Base-by-base conservation (phyloP, 2,888 invertebrate genomes). In the Crepidodera aurea region DNA sequence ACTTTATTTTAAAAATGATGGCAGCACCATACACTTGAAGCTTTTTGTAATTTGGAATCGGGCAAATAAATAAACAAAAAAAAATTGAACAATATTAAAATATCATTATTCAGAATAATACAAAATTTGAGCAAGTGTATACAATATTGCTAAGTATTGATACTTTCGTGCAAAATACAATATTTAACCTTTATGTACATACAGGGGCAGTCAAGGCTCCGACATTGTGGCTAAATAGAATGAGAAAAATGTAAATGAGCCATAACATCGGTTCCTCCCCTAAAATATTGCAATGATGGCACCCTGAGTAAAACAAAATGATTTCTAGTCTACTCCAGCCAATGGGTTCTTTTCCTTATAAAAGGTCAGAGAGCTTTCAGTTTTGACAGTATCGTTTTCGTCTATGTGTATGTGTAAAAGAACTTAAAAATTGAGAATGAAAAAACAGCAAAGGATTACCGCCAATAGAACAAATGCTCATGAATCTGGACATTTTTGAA, bases 51-150 rank as follows among this genome's bases (percentile, higher is more conserved):
- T 71, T 70, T 68, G 58, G 67, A 70, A 62, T 68, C 62, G 60
- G 63, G 64, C 64, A 67, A 75, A 75, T 73, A 75, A 75, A 73
- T 74, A 71, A 73, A 71, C 66, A 48, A 70, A 72, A 22, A n/a
- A 68, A 69, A 67, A 71, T 70, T 68, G 69, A 68, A 72, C 67
- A 72, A 69, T 73, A 74, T 64, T 64, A 60, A 73, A 73, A 70
- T 72, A 73, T 69, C 65, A 71, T 69, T 72, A 72, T 69, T 72
- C 68, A 71, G 71, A 73, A 71, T 68, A 72, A 53, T 69, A 72
- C 70, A 72, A 71, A 71, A 72, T 75, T 81, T 80, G 81, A 80
- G 80, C 81, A 81, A 80, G 78, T 80, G 79, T 79, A 79, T 78
- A 78, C 73, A 78, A 74, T 78, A 76, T 71, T 76, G 72, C 73